Evolutionary conservation across 2,888 invertebrate species (phyloP).

Genomic region (Drosophila neotestacea): DNA sequence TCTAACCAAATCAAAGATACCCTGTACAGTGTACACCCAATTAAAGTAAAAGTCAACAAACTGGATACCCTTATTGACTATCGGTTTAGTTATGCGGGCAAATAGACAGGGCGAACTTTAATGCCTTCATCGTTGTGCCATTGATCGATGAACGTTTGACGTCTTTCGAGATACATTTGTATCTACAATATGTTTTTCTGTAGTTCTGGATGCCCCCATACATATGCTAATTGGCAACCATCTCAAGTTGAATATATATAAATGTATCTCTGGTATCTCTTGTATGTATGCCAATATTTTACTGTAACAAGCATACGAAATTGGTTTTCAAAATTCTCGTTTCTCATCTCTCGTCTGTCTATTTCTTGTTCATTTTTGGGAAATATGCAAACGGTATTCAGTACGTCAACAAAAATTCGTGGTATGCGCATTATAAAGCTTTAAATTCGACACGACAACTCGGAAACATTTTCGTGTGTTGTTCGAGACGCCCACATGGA

Average conservation of each 20-base stretch:
- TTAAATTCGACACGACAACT: slow-evolving; percentile 79
- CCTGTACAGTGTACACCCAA: neutral
- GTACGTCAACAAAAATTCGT: slow-evolving; percentile 82
- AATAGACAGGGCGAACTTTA: slow-evolving; percentile 54
- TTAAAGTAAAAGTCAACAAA: neutral
- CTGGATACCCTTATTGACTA: neutral
- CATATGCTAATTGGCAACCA: slow-evolving; percentile 54
- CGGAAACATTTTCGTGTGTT: slow-evolving; percentile 78
- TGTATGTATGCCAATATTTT: slow-evolving; percentile 56
- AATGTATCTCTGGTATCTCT: neutral
- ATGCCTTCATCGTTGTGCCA: slow-evolving; percentile 55
- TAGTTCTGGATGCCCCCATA: slow-evolving; percentile 40
- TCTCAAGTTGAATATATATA: slow-evolving; percentile 14
- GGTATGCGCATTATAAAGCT: slow-evolving; percentile 79
- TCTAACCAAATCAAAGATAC: neutral
- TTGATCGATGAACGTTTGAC: slow-evolving; percentile 68
- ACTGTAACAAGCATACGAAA: slow-evolving; percentile 54
- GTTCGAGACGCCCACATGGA: slow-evolving; percentile 71
- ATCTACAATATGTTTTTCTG: slow-evolving; percentile 9
- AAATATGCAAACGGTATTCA: slow-evolving; percentile 77
- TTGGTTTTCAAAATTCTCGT: slow-evolving; percentile 50
- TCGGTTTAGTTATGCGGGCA: slow-evolving; percentile 47
- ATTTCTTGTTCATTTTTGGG: slow-evolving; percentile 28
- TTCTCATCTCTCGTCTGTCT: slow-evolving; percentile 14
- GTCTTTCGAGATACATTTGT: slow-evolving; percentile 43